Evolutionary conservation across 23 tunicate species (phyloP), one percentile per base, ranked within the genome.

Genomic region (Ciona savignyi): DNA sequence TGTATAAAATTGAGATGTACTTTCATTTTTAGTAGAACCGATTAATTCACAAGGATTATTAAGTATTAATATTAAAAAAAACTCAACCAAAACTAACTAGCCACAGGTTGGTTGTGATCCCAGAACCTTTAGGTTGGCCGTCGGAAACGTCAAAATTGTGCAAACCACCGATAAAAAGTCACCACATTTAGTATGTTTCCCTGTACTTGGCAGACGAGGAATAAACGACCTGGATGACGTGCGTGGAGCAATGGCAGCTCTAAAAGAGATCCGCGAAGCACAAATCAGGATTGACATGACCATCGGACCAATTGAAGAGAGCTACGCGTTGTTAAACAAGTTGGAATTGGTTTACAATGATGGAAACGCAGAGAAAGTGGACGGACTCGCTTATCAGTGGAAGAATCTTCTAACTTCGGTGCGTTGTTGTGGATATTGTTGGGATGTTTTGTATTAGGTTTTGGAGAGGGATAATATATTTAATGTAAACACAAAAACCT

Each of bases 221-320:
- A 84, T 90, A 78, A 84, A 90, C 71, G 97, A 90, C 65, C 86
- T 90, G 26, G 97, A 90, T 65, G 97, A 90, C 70, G 97, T 90
- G 70, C 75, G 97, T 56, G 97, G 90, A 24, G 97, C 97, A 2
- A 90, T 90, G 97, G 77, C 86, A 23, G 90, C 90, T 2, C 56
- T 90, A 70, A 62, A 67, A 0, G 97, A 90, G 63, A 75, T 90
- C 67, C 67, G 97, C 20, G 97, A 83, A 33, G 76, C 74, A 25
- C 97, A 90, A 73, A 90, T 75, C 60, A 79, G 87, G 93, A 32
- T 90, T 78, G n/a, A n/a, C n/a, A n/a, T n/a, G n/a, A n/a, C n/a
- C n/a, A n/a, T n/a, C n/a, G n/a, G n/a, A n/a, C n/a, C n/a, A n/a
- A n/a, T n/a, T n/a, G n/a, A n/a, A n/a, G n/a, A n/a, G n/a, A n/a